A percentile compares a stretch with the other conserved stretches of the same genome.
Evolutionary conservation across 2,113 vertebrate genomes (phyloP).

Genomic region (Mobula hypostoma): DNA sequence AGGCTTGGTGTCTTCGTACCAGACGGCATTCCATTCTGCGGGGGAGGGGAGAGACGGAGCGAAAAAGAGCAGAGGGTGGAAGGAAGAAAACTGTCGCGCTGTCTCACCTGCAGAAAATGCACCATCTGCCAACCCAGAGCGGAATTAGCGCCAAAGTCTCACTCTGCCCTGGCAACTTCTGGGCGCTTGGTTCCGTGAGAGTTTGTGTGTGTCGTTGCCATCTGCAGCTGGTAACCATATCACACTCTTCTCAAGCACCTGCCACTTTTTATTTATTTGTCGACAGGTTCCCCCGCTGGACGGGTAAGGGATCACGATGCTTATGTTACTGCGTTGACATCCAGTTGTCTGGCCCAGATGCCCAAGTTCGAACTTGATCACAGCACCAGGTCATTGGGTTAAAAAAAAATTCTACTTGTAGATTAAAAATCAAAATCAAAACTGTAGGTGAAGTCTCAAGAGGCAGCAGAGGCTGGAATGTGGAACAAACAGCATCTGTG

Average conservation of each 20-base stretch:
- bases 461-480: too few relatives aligned
- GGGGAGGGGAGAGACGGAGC: neutral
- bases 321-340: too few relatives aligned
- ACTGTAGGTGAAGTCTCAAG: too few relatives aligned
- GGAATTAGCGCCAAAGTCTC: neutral
- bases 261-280: neutral
- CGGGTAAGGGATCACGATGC: too few relatives aligned
- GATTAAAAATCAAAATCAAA: too few relatives aligned
- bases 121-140: slow-evolving; percentile 23
- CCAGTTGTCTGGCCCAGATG: too few relatives aligned
- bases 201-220: neutral
- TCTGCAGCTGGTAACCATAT: neutral
- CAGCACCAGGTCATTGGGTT: too few relatives aligned
- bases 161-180: neutral
- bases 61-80: neutral
- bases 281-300: neutral
- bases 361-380: too few relatives aligned
- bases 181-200: neutral
- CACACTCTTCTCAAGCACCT: neutral
- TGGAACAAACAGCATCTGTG: too few relatives aligned
- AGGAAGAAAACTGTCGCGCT: neutral
- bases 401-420: too few relatives aligned
- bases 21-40: neutral
- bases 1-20: neutral
- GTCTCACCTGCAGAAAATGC: neutral